phyloP scores from a whole-genome alignment of 2,888 invertebrate genomes.

The Pheosia gnoma region DNA sequence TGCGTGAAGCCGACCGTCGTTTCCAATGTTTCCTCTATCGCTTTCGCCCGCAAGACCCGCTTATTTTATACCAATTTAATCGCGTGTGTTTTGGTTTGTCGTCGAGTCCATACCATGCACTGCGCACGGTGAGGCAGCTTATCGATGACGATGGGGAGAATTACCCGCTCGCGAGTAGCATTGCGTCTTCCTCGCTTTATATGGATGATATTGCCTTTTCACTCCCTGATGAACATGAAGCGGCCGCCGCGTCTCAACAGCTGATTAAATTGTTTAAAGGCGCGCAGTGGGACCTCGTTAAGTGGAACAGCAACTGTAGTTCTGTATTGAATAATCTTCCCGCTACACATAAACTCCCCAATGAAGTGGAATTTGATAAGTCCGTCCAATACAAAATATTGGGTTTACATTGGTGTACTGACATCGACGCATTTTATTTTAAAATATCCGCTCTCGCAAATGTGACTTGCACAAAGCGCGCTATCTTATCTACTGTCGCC shows the following conservation, averaged over 20 bases:
- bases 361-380: too few species aligned
- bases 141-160: slow-evolving; percentile 1
- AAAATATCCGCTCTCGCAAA: too few species aligned
- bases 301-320: slow-evolving; percentile 18
- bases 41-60: slow-evolving; percentile 13
- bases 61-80: slow-evolving; percentile 15
- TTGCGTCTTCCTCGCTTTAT: neutral
- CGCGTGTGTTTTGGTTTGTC: slow-evolving; percentile 20
- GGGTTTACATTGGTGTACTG: too few species aligned
- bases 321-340: too few species aligned
- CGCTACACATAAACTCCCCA: too few species aligned
- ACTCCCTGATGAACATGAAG: neutral
- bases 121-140: slow-evolving; percentile 19
- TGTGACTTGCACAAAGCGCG: too few species aligned
- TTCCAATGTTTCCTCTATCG: slow-evolving; percentile 20
- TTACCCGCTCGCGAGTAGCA: slow-evolving; percentile 2
- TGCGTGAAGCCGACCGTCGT: slow-evolving; percentile 10
- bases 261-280: slow-evolving; percentile 18
- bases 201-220: slow-evolving; percentile 17
- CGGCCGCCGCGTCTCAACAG: neutral
- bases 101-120: slow-evolving; percentile 18
- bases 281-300: slow-evolving; percentile 18
- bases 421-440: too few species aligned
- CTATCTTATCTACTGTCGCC: too few species aligned
- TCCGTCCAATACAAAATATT: too few species aligned